Conservation (phyloP, 2,113 vertebrate species). For the Sus scrofa region T2T-Sscrofa CM000814.6:43959501-43960000, state of each 20-base stretch:
- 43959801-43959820: slow-evolving; percentile 70
- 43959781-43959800: slow-evolving; percentile 80
- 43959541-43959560: slow-evolving; percentile 85
- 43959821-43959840: slow-evolving; percentile 71
- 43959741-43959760: slow-evolving; percentile 82
- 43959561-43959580: slow-evolving; percentile 83
- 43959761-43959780: slow-evolving; percentile 80
- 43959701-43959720: slow-evolving; percentile 84
- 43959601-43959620: slow-evolving; percentile 88
- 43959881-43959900: slow-evolving; percentile 73
- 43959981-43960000: slow-evolving; percentile 3
- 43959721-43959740: slow-evolving; percentile 86
- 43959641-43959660: slow-evolving; percentile 90
- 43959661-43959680: slow-evolving; percentile 89
- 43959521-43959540: slow-evolving; percentile 88
- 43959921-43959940: slow-evolving; percentile 71
- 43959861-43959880: slow-evolving; percentile 76
- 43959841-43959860: slow-evolving; percentile 69
- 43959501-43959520: slow-evolving; percentile 81
- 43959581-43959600: slow-evolving; percentile 88
- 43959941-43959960: slow-evolving; percentile 25
- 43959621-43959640: slow-evolving; percentile 83
- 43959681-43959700: slow-evolving; percentile 84
- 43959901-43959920: slow-evolving; percentile 79
- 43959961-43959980: slow-evolving; percentile 41